Evolutionary conservation across 1,140 invertebrate genomes (phyloP).

Genomic region (Aphaenogaster floridana): DNA sequence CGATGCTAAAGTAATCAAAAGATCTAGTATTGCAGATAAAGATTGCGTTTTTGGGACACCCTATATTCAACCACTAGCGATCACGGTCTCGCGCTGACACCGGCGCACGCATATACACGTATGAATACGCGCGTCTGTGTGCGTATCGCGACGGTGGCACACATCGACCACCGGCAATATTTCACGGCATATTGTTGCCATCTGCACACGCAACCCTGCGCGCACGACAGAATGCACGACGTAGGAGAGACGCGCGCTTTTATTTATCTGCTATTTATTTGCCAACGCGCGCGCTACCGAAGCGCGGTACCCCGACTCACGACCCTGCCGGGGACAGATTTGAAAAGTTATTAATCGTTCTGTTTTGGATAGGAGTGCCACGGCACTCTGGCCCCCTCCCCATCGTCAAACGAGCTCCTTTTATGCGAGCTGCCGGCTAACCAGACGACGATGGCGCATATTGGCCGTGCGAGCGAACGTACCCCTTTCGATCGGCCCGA

Average conservation of each 20-base stretch:
- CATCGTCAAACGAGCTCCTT: slow-evolving; percentile 29
- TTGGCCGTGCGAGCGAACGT: slow-evolving; percentile 53
- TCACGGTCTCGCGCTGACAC: slow-evolving; percentile 12
- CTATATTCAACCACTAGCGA: slow-evolving; percentile 49
- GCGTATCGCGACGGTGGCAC: slow-evolving; percentile 49
- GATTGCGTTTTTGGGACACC: slow-evolving; percentile 22
- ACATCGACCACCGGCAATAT: slow-evolving; percentile 82
- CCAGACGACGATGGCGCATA: slow-evolving; percentile 64
- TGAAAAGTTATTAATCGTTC: slow-evolving; percentile 87
- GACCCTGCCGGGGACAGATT: slow-evolving; percentile 85
- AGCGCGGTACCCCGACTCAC: slow-evolving; percentile 67
- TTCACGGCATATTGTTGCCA: slow-evolving; percentile 87
- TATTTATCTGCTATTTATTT: slow-evolving; percentile 87
- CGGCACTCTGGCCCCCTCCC: slow-evolving; percentile 1
- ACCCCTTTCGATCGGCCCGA: slow-evolving; percentile 55
- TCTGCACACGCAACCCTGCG: slow-evolving; percentile 85
- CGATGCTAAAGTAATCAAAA: neutral
- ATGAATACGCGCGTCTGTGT: slow-evolving; percentile 42
- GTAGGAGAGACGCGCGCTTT: slow-evolving; percentile 80
- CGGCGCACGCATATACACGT: slow-evolving; percentile 6
- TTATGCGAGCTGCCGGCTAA: slow-evolving; percentile 61
- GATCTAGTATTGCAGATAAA: neutral
- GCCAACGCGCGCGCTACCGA: slow-evolving; percentile 82
- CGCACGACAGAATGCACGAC: slow-evolving; percentile 81
- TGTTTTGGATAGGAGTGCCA: slow-evolving; percentile 75